Evolutionary conservation across 2,797 vertebrate species (phyloP).

Genomic region (Tolypeutes matacus): DNA sequence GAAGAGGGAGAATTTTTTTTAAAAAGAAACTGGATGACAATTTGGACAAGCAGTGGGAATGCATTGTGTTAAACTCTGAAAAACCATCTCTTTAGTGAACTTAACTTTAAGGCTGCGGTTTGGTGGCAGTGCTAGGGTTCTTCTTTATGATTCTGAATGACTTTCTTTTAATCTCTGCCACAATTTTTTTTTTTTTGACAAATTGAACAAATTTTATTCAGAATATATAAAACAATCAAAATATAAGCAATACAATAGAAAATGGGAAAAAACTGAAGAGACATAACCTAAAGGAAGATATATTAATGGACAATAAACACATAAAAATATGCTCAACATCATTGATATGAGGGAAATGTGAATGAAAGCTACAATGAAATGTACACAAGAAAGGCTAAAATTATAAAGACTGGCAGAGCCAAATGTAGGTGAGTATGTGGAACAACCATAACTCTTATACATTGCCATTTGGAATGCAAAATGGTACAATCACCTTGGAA

Average conservation of each 20-base stretch:
- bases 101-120: background rate
- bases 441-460: background rate
- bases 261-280: background rate
- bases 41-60: slow-evolving; percentile 51
- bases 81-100: slow-evolving; percentile 32
- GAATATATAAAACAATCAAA: background rate
- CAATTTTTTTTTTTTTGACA: background rate
- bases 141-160: slow-evolving; percentile 60
- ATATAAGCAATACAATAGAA: background rate
- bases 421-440: background rate
- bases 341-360: background rate
- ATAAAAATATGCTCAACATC: background rate
- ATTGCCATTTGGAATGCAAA: background rate
- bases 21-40: slow-evolving; percentile 50
- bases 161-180: slow-evolving; percentile 45
- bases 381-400: background rate
- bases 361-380: background rate
- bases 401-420: background rate
- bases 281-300: background rate
- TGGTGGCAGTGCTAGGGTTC: background rate
- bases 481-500: background rate
- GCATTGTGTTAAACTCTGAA: slow-evolving; percentile 55
- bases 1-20: slow-evolving; percentile 5
- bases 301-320: background rate
- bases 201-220: background rate